Evolutionary conservation across 2,888 invertebrate species (phyloP).

Genomic region (Gymnoscelis rufifasciata): DNA sequence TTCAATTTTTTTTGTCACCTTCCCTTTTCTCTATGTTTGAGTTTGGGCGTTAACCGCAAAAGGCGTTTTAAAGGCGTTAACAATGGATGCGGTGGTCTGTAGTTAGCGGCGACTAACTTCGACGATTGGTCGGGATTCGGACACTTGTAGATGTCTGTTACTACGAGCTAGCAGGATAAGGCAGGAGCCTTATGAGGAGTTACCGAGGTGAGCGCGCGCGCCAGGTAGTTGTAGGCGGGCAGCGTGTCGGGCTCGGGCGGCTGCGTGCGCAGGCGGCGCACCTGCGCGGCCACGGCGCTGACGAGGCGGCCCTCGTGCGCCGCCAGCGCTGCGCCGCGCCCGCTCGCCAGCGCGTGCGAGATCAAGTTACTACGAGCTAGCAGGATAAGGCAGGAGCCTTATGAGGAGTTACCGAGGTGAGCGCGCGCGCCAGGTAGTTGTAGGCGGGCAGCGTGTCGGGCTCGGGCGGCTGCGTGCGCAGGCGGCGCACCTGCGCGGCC

Average conservation of each 20-base stretch:
- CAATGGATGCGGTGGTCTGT: too few relatives aligned
- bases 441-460: slow-evolving; percentile 59
- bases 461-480: slow-evolving; percentile 47
- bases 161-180: too few relatives aligned
- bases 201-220: slow-evolving; percentile 59
- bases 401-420: slow-evolving; percentile 52
- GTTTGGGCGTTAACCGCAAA: too few relatives aligned
- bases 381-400: too few relatives aligned
- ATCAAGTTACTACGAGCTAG: too few relatives aligned
- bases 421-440: slow-evolving; percentile 59
- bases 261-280: slow-evolving; percentile 72
- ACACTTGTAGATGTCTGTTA: too few relatives aligned
- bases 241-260: slow-evolving; percentile 42
- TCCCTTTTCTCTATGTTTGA: too few relatives aligned
- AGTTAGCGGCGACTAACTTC: too few relatives aligned
- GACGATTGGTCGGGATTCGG: too few relatives aligned
- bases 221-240: slow-evolving; percentile 67
- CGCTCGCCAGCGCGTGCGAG: neutral
- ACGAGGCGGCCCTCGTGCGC: slow-evolving; percentile 84
- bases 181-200: slow-evolving; percentile 24
- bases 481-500: slow-evolving; percentile 81
- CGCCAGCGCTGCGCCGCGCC: slow-evolving; percentile 62
- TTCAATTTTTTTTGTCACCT: too few relatives aligned
- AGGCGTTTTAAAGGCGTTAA: too few relatives aligned
- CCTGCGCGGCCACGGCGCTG: slow-evolving; percentile 81